phyloP scores from a whole-genome alignment of 2,888 invertebrate species.

The Brachyptera putata region DNA sequence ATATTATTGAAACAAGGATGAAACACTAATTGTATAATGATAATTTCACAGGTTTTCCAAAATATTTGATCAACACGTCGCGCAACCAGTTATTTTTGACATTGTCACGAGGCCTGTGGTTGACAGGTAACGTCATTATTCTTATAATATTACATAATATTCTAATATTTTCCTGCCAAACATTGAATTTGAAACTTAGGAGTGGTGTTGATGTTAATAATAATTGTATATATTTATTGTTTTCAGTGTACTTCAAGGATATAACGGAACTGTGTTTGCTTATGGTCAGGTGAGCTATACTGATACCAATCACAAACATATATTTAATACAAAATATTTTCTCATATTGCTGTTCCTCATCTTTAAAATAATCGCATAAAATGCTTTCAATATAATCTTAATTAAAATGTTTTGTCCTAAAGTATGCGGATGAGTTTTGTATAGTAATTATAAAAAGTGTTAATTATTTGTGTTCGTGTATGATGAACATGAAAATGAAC shows the following conservation, averaged over 20 bases:
- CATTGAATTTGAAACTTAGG: neutral
- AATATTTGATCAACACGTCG: conserved; percentile 45
- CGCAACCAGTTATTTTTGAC: conserved; percentile 47
- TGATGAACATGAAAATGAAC: neutral
- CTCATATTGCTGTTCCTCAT: too few species aligned
- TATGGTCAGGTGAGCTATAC: conserved; percentile 51
- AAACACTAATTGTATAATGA: neutral
- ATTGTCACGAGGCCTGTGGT: conserved; percentile 49
- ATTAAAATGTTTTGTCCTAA: too few species aligned
- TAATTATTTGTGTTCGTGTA: too few species aligned
- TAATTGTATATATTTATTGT: neutral
- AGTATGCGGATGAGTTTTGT: too few species aligned
- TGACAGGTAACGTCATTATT: conserved; percentile 43
- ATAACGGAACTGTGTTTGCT: conserved; percentile 54
- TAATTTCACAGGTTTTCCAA: conserved; percentile 46
- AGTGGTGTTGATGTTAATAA: neutral
- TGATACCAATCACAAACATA: too few species aligned
- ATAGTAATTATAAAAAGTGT: too few species aligned
- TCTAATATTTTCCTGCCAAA: neutral
- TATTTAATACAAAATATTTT: too few species aligned
- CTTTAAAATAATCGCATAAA: too few species aligned
- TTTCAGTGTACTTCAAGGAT: conserved; percentile 50
- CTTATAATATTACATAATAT: neutral
- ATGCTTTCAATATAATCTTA: too few species aligned
- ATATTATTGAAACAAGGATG: neutral